Conservation (phyloP, 2,113 vertebrate species). For the Gulo gulo region DNA sequence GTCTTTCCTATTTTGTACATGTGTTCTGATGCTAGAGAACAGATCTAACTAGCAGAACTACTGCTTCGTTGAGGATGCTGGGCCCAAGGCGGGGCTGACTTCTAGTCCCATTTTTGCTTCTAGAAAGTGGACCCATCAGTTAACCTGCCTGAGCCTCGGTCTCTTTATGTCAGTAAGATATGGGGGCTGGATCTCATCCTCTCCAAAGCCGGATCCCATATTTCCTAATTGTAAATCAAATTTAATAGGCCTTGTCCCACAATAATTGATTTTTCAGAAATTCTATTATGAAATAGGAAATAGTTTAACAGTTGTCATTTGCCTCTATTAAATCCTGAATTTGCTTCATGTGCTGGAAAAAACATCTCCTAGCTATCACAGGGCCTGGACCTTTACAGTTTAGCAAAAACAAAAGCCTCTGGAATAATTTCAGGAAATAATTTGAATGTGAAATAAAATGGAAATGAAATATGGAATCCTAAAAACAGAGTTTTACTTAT, state of each 20-base stretch:
- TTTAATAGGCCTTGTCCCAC: not conserved
- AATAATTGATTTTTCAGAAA: slow-evolving; percentile 25
- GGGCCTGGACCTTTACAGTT: not conserved
- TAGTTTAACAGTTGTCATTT: slow-evolving; percentile 14
- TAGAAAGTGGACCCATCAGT: not conserved
- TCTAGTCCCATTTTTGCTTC: not conserved
- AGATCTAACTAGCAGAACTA: slow-evolving; percentile 2
- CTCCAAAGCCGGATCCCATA: not conserved
- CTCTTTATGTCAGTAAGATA: not conserved
- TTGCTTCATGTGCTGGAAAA: slow-evolving; percentile 10
- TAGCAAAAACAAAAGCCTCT: slow-evolving; percentile 28
- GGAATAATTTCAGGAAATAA: slow-evolving; percentile 51
- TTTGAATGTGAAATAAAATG: slow-evolving; percentile 70
- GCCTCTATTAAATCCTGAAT: not conserved
- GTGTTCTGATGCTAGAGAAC: slow-evolving; percentile 51
- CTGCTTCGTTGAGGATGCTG: not conserved
- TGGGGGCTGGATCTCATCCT: not conserved
- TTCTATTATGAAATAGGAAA: slow-evolving; percentile 14
- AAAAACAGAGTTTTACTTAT: slow-evolving; percentile 68
- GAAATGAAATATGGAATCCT: slow-evolving; percentile 57
- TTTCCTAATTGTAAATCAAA: slow-evolving; percentile 33
- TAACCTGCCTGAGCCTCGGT: not conserved
- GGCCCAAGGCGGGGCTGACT: not conserved
- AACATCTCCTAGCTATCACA: not conserved
- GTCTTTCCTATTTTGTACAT: slow-evolving; percentile 71